Evolutionary conservation across 2,888 invertebrate species (phyloP).

Genomic region (Seira ritae): DNA sequence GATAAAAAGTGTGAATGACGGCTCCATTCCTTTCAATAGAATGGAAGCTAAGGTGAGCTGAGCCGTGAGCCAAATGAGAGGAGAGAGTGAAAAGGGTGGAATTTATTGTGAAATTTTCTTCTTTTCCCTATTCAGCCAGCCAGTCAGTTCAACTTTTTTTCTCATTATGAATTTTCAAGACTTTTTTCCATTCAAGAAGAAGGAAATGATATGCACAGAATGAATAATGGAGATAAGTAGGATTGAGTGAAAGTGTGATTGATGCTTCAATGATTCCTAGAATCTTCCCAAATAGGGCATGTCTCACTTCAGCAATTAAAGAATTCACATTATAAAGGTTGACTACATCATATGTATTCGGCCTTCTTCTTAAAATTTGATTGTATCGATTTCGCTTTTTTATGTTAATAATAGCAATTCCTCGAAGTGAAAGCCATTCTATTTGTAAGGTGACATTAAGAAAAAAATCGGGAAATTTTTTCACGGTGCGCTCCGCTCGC

Average conservation of each 20-base stretch:
- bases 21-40: constrained; percentile 39
- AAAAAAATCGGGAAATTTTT: not conserved
- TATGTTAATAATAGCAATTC: not conserved
- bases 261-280: constrained; percentile 57
- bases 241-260: constrained; percentile 34
- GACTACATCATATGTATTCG: not conserved
- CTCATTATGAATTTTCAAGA: constrained; percentile 48
- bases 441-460: not conserved
- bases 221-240: not conserved
- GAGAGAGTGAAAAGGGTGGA: constrained; percentile 15
- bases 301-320: not conserved
- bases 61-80: not conserved
- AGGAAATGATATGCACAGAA: constrained; percentile 1
- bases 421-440: not conserved
- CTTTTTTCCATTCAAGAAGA: constrained; percentile 15
- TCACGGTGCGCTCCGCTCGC: not conserved
- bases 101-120: not conserved
- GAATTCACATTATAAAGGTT: not conserved
- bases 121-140: constrained; percentile 28
- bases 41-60: not conserved
- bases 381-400: not conserved
- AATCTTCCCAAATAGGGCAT: constrained; percentile 28
- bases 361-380: not conserved
- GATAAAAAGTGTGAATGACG: constrained; percentile 63
- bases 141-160: not conserved